phyloP scores from a whole-genome alignment of 2,888 invertebrate genomes.

The Machimus atricapillus region DNA sequence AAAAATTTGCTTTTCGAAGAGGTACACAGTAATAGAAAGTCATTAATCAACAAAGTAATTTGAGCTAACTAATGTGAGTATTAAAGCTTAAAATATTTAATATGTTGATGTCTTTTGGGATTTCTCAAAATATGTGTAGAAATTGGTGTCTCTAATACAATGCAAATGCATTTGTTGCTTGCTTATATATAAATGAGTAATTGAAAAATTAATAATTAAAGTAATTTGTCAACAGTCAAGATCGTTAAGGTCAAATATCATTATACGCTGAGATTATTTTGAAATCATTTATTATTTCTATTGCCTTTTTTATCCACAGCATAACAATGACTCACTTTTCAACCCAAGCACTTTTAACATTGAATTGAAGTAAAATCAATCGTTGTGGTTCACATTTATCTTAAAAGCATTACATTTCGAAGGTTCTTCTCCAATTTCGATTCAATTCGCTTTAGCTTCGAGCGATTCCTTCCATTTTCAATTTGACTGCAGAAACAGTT shows the following conservation, averaged over 20 bases:
- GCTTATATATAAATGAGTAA: background rate
- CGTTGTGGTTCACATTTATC: background rate
- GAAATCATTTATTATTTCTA: background rate
- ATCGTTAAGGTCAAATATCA: background rate
- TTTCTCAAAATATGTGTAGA: background rate
- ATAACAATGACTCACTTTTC: background rate
- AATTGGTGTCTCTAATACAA: background rate
- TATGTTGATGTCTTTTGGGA: background rate
- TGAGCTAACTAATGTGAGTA: background rate
- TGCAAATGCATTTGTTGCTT: background rate
- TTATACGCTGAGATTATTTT: background rate
- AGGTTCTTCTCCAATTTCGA: background rate
- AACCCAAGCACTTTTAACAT: background rate
- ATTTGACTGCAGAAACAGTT: background rate
- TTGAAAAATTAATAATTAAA: background rate
- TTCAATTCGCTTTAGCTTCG: background rate
- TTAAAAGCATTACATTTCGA: background rate
- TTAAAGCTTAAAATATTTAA: background rate
- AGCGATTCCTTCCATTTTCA: background rate
- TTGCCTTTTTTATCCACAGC: background rate
- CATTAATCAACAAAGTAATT: background rate
- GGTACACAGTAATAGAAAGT: background rate
- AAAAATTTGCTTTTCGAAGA: background rate
- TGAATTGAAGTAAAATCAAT: background rate
- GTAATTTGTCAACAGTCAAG: background rate